Percentiles rank a stretch among this genome's conserved stretches.
Evolutionary conservation across 2,113 vertebrate species (phyloP).

Genomic region (Ceratotherium simum): DNA sequence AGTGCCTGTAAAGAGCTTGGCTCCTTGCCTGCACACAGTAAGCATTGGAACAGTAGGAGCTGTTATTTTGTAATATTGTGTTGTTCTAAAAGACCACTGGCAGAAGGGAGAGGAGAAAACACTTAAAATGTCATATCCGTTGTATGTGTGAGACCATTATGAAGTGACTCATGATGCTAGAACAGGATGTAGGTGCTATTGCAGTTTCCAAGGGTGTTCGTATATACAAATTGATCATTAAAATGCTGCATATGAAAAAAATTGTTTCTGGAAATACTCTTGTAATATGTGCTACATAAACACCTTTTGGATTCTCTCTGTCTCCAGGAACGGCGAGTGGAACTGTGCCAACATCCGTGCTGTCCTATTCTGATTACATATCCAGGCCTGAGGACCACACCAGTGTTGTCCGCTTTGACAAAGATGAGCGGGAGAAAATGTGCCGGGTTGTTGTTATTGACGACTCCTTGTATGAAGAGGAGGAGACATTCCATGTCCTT

Average conservation of each 20-base stretch:
- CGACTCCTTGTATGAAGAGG: conserved; percentile 93
- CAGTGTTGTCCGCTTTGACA: conserved; percentile 94
- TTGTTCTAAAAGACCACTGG: background rate
- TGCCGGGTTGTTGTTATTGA: conserved; percentile 94
- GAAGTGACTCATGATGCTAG: background rate
- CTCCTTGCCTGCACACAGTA: background rate
- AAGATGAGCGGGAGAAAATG: conserved; percentile 90
- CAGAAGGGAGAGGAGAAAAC: background rate
- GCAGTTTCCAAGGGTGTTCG: background rate
- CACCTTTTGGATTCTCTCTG: conserved; percentile 41
- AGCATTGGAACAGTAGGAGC: background rate
- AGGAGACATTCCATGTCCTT: conserved; percentile 93
- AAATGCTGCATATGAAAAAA: background rate
- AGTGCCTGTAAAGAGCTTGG: accelerated
- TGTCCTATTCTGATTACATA: conserved; percentile 97
- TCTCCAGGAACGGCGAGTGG: conserved; percentile 92
- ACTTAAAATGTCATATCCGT: background rate
- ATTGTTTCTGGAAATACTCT: background rate
- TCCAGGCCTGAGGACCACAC: conserved; percentile 93
- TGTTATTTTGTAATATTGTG: background rate
- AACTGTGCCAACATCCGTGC: conserved; percentile 92
- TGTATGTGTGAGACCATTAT: background rate
- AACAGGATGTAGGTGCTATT: background rate
- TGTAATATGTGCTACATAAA: background rate
- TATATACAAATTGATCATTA: no score